Base-by-base conservation (phyloP, 2,888 invertebrate genomes). In the Chydorus sphaericus region DNA sequence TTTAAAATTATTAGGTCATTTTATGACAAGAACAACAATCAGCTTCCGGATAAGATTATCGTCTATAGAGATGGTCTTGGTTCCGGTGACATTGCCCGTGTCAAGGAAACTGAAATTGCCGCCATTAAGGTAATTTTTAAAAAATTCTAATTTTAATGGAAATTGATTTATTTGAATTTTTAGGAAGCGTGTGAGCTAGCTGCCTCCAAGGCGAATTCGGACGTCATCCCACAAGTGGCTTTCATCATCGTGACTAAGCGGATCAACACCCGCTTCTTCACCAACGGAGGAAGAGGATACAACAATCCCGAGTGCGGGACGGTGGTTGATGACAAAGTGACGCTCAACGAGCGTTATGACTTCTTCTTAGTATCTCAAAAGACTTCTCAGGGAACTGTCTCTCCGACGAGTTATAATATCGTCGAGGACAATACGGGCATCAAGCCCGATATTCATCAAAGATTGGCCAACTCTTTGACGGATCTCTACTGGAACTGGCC, bases 401-500 rank as follows among this genome's bases (percentile, higher is more conserved):
- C 87, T 0, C 96, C 96, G 0, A 92, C 93, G 0, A 81, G 82
- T 1, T 96, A 89, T 73, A 93, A 90, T 63, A 80, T 96, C 0
- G 78, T 96, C 4, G 75, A 77, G 7, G 90, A 92, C 62, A 79
- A 73, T 0, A 73, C 79, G 4, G 80, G 80, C 0, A 67, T 88
- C 0, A 67, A 70, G 5, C 81, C 88, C 0, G 88, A 92, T 61
- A 76, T 76, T 53, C 68, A 93, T 29, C 94, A 96, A 68, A 73
- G 82, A 14, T 68, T 96, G 14, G 81, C 91, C 0, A 94, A 86
- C 70, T 93, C 92, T 67, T 68, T 93, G 66, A 75, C 75, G 0
- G 93, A 94, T 65, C 73, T 93, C 73, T 96, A 96, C 66, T 96
- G 81, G 70, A 96, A 96, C 70, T 93, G 88, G 82, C 82, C 83